Percentiles rank a stretch among this genome's conserved stretches.
Conservation (phyloP, 1,140 invertebrate species). For the Atopsyche davidsoni region DNA sequence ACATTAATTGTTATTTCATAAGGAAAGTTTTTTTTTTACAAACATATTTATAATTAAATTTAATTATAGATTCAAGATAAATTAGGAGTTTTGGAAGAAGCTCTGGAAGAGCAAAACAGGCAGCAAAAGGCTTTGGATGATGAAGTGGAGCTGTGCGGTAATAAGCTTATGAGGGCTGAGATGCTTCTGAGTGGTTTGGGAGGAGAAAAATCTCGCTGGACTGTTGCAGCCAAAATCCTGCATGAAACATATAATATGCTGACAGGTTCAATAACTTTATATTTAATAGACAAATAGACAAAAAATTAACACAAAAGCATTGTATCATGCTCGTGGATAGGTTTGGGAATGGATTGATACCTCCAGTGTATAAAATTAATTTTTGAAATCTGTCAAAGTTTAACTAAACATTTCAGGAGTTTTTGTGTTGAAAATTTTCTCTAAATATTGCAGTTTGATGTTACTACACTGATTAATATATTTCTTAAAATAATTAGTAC, state of each 20-base stretch:
- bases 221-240: constrained; percentile 66
- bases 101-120: constrained; percentile 54
- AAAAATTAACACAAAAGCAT: too few relatives aligned
- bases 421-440: too few relatives aligned
- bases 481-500: too few relatives aligned
- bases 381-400: constrained; percentile 20
- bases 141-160: constrained; percentile 81
- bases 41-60: not conserved
- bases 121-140: constrained; percentile 63
- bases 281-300: too few relatives aligned
- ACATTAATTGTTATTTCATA: constrained; percentile 28
- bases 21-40: not conserved
- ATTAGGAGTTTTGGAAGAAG: constrained; percentile 56
- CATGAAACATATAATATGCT: constrained; percentile 60
- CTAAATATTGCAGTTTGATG: too few relatives aligned
- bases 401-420: too few relatives aligned
- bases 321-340: too few relatives aligned
- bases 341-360: too few relatives aligned
- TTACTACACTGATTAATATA: too few relatives aligned
- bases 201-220: constrained; percentile 79
- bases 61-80: constrained; percentile 44
- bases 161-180: constrained; percentile 86
- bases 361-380: not conserved
- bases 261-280: constrained; percentile 37
- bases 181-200: constrained; percentile 85